These are phyloP conservation scores for Zoanthus gigantus DNA, from an alignment of 92 coral and sea anemone genomes.

Conservation along the genomic window DNA sequence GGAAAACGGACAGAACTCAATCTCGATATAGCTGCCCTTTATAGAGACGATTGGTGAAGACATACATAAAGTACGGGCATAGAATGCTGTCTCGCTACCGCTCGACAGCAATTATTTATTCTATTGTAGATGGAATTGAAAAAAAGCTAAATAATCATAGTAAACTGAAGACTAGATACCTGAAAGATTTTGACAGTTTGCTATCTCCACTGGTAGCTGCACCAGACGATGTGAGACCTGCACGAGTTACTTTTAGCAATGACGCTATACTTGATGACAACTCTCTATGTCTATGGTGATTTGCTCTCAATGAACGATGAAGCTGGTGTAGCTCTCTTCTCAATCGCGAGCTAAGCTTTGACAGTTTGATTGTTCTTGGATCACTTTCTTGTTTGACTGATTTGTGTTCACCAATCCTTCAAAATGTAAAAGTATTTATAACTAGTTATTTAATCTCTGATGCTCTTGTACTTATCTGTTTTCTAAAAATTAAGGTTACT, in stretches of 20 bases:
- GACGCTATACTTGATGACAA: constrained; percentile 73
- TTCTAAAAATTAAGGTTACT: too few species aligned
- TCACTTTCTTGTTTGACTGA: constrained; percentile 55
- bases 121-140: too few species aligned
- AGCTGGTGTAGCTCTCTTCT: constrained; percentile 87
- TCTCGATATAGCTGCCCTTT: too few species aligned
- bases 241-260: constrained; percentile 81
- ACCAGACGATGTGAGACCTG: constrained; percentile 79
- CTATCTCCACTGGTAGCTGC: constrained; percentile 73
- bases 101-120: too few species aligned
- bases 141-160: neutral
- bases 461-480: too few species aligned
- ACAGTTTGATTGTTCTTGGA: constrained; percentile 81
- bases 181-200: constrained; percentile 6
- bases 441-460: neutral
- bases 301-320: constrained; percentile 79
- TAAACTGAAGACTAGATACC: neutral
- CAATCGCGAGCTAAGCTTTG: constrained; percentile 80
- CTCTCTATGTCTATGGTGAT: constrained; percentile 70
- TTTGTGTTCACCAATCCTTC: constrained; percentile 18
- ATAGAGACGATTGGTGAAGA: too few species aligned
- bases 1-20: too few species aligned
- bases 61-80: too few species aligned
- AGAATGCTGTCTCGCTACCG: too few species aligned
- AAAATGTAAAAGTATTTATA: neutral